A percentile compares a stretch with the other conserved stretches of the same genome.
These are phyloP conservation scores for Triplophysa tibetana DNA, from an alignment of 2,113 vertebrate species.

Conservation along the genomic window DNA sequence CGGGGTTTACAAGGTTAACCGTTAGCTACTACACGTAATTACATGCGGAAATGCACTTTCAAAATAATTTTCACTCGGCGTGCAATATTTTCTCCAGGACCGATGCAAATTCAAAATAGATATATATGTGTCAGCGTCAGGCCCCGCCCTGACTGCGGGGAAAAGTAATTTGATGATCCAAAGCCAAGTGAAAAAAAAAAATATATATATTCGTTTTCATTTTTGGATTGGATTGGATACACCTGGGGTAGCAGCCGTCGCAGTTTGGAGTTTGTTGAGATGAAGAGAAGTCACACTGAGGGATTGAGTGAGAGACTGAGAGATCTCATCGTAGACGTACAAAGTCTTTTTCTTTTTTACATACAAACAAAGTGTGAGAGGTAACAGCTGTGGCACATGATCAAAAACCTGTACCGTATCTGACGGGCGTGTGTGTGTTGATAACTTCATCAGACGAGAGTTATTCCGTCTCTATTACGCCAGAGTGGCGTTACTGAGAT, in stretches of 20 bases:
- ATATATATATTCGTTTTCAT: conserved; percentile 39
- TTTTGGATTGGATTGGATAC: conserved; percentile 37
- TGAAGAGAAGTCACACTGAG: not conserved
- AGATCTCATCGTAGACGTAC: conserved; percentile 16
- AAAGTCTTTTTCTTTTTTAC: conserved; percentile 27
- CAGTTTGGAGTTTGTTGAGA: not conserved
- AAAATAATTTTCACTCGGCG: conserved; percentile 48
- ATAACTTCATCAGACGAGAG: conserved; percentile 26
- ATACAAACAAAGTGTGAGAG: conserved; percentile 39
- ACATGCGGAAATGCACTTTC: conserved; percentile 50
- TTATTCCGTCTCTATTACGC: not conserved
- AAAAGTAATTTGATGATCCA: conserved; percentile 43
- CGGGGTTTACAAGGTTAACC: conserved; percentile 49
- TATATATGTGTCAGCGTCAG: conserved; percentile 48
- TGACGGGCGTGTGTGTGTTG: conserved; percentile 10
- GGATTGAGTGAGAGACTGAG: conserved; percentile 45
- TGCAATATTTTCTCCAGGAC: conserved; percentile 30
- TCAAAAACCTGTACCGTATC: conserved; percentile 18
- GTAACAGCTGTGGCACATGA: conserved; percentile 50
- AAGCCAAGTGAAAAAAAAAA: conserved; percentile 18
- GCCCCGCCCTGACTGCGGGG: conserved; percentile 17
- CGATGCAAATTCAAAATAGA: conserved; percentile 50
- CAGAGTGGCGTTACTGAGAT: not conserved
- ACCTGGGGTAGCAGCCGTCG: conserved; percentile 43
- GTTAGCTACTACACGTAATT: conserved; percentile 55